Base-by-base conservation (phyloP, 1,140 invertebrate genomes). In the Trypoxylus dichotomus region DNA sequence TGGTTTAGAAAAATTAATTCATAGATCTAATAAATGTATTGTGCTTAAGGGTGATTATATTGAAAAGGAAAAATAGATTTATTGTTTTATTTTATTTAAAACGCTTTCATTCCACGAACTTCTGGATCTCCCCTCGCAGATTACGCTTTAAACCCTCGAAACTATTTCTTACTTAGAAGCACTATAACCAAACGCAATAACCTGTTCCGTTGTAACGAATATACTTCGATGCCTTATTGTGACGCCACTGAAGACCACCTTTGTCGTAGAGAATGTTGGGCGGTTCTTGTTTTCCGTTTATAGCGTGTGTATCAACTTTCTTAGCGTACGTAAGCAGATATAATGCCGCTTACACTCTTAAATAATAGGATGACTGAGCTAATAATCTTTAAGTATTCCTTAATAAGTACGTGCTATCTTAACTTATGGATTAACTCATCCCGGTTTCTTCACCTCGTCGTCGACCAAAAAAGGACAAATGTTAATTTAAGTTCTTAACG, bases 341-440 rank as follows among this genome's bases (percentile, higher is more conserved):
- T 19, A 54, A 54, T 19, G 19, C 47, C 47, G 15, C 47, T 54
- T 54, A 54, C 47, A 54, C 47, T 54, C 47, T 19, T 54, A 54
- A 54, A 54, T 54, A 54, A 54, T 19, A 54, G 47, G 47, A 54
- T 54, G 47, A 54, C 47, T 54, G 47, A 54, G 47, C 47, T 54
- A 54, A 54, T 54, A 54, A 15, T 54, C 47, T 54, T n/a, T 54
- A 54, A 54, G 47, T 54, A n/a, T 54, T 54, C 47, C 47, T 54
- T n/a, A 54, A 54, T 54, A 54, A 54, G 15, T 54, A 54, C 47
- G 19, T 15, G 47, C 15, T 19, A 54, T 54, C 47, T 54, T 54
- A 54, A 54, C 47, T 54, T 54, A 54, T 15, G 47, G 47, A 54
- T 54, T 54, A 54, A 54, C 47, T 54, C 47, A 6, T 19, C 15